phyloP scores from a whole-genome alignment of 2,113 vertebrate genomes.

The Glareola pratincola region DNA sequence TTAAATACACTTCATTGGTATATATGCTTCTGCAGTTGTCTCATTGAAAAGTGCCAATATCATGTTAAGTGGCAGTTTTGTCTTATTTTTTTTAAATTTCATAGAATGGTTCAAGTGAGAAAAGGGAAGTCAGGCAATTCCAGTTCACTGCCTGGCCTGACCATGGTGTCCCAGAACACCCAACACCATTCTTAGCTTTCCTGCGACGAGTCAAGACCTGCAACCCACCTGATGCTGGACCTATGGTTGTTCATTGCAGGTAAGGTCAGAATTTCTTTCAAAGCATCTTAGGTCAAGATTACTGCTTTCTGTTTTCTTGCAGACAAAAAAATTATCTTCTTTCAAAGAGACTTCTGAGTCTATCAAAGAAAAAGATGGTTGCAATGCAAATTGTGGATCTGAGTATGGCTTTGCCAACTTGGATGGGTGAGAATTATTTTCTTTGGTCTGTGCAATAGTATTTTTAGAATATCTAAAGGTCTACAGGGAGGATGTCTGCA shows the following conservation, averaged over 20 bases:
- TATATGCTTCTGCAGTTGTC: not conserved
- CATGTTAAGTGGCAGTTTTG: not conserved
- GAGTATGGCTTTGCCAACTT: not conserved
- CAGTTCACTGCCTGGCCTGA: conserved; percentile 99
- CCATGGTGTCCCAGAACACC: conserved; percentile 96
- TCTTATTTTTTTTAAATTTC: conserved; percentile 19
- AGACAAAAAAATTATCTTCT: not conserved
- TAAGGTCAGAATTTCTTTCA: conserved; percentile 54
- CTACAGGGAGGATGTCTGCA: not conserved
- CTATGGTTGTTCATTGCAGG: conserved; percentile 99
- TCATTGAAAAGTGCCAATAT: not conserved
- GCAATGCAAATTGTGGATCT: not conserved
- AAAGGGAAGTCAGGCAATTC: conserved; percentile 96
- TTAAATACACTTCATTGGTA: not conserved
- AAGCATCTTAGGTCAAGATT: not conserved
- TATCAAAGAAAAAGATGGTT: not conserved
- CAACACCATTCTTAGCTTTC: conserved; percentile 96
- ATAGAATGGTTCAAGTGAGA: conserved; percentile 97
- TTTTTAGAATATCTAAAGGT: not conserved
- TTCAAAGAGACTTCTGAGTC: not conserved
- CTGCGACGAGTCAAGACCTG: conserved; percentile 94
- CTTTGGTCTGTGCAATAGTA: not conserved
- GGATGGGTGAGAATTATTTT: not conserved
- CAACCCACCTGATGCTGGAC: conserved; percentile 96
- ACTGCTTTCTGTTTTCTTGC: not conserved